These are phyloP conservation scores for Furcula furcula DNA, from an alignment of 2,888 invertebrate genomes.

Conservation along the genomic window DNA sequence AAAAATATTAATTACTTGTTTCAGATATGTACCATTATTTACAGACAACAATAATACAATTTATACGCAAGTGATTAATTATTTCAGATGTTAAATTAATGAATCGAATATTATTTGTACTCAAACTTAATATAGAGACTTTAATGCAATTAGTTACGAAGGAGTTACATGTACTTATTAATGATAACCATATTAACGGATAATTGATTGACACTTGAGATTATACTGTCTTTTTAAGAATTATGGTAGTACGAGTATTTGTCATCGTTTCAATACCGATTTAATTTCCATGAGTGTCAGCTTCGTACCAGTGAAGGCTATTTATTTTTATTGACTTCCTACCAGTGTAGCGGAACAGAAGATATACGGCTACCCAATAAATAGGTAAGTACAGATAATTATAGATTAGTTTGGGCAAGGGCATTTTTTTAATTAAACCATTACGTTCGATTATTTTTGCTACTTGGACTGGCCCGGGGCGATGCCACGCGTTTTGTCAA, in stretches of 20 bases:
- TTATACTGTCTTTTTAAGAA: conserved; percentile 7
- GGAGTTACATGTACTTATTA: too few species aligned
- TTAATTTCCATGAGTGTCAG: conserved; percentile 5
- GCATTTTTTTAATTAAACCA: conserved; percentile 45
- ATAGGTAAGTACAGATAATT: conserved; percentile 31
- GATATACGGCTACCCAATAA: conserved; percentile 37
- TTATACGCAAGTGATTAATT: too few species aligned
- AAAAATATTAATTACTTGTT: too few species aligned
- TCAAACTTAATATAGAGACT: too few species aligned
- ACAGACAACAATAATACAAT: too few species aligned
- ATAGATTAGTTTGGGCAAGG: conserved; percentile 39
- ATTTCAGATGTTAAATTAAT: too few species aligned
- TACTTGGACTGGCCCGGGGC: conserved; percentile 26
- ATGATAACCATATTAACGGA: too few species aligned
- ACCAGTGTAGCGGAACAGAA: conserved; percentile 33
- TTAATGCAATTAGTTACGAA: too few species aligned
- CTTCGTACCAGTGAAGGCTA: conserved; percentile 32
- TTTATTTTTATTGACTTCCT: conserved; percentile 29
- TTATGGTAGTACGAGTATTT: conserved; percentile 5
- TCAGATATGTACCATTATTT: too few species aligned
- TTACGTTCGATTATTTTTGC: conserved; percentile 37
- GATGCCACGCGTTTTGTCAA: conserved; percentile 10
- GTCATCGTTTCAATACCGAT: not conserved
- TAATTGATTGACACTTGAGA: too few species aligned
- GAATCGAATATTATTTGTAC: too few species aligned